Conservation (phyloP, 2,113 vertebrate genomes). For the Chaenocephalus aceratus region DNA sequence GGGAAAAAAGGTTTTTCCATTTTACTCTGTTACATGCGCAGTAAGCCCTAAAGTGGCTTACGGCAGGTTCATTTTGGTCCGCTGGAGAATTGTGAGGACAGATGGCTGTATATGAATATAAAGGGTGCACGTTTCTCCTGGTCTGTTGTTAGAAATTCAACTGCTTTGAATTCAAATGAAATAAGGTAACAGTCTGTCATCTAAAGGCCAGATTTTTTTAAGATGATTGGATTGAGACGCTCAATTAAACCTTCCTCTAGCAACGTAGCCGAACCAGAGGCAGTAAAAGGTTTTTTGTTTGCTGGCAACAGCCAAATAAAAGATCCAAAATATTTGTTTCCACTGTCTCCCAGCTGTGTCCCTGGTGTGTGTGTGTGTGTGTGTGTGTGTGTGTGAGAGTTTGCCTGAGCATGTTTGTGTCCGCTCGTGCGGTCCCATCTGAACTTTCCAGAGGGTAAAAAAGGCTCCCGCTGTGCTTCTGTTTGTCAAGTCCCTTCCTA, state of each 20-base stretch:
- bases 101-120: background rate
- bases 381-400: background rate
- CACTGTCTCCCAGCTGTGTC: conserved; percentile 48
- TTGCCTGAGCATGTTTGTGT: conserved; percentile 15
- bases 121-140: background rate
- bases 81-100: conserved; percentile 20
- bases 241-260: background rate
- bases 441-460: conserved; percentile 67
- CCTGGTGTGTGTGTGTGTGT: background rate
- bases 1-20: conserved; percentile 15
- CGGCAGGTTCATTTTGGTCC: conserved; percentile 36
- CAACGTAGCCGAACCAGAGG: conserved; percentile 13
- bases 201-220: background rate
- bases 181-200: background rate
- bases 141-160: background rate
- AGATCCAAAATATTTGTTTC: conserved; percentile 11
- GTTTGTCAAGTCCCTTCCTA: conserved; percentile 62
- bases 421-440: conserved; percentile 58
- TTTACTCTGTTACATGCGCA: conserved; percentile 34
- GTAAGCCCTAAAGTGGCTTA: conserved; percentile 17
- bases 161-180: conserved; percentile 1
- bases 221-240: background rate
- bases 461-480: conserved; percentile 55
- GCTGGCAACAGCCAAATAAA: conserved; percentile 31
- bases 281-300: conserved; percentile 16